phyloP scores from a whole-genome alignment of 1,140 invertebrate genomes.

The Aphaenogaster floridana region DNA sequence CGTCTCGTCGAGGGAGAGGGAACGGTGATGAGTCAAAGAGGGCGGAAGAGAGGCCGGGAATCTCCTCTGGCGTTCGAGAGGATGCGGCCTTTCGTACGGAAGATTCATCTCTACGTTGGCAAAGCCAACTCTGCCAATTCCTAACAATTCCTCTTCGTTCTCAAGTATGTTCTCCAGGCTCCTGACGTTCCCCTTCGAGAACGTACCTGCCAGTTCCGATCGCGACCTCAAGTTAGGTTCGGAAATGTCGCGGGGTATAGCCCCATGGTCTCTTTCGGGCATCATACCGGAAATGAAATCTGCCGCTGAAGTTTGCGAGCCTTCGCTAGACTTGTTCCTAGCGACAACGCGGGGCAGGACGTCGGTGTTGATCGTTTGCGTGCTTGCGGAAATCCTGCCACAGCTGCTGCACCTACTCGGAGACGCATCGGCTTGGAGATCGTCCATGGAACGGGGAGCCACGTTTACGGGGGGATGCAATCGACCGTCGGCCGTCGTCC shows the following conservation, averaged over 20 bases:
- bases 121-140: conserved; percentile 36
- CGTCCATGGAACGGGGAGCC: not conserved
- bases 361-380: conserved; percentile 56
- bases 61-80: not conserved
- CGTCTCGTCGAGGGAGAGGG: conserved; percentile 50
- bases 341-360: not conserved
- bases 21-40: conserved; percentile 18
- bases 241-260: conserved; percentile 79
- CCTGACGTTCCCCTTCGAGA: conserved; percentile 73
- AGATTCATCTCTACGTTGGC: not conserved
- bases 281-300: not conserved
- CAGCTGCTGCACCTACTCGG: conserved; percentile 66
- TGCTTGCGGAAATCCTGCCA: conserved; percentile 58
- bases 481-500: conserved; percentile 48
- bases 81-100: conserved; percentile 33
- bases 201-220: conserved; percentile 70
- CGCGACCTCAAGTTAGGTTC: conserved; percentile 81
- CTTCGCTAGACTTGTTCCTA: conserved; percentile 3
- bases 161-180: conserved; percentile 85
- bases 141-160: conserved; percentile 72
- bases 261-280: not conserved
- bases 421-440: conserved; percentile 13
- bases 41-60: conserved; percentile 24
- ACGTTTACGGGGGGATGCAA: not conserved
- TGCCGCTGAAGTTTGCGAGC: not conserved